phyloP scores from a whole-genome alignment of 2,113 vertebrate genomes.

The Hemicordylus capensis region DNA sequence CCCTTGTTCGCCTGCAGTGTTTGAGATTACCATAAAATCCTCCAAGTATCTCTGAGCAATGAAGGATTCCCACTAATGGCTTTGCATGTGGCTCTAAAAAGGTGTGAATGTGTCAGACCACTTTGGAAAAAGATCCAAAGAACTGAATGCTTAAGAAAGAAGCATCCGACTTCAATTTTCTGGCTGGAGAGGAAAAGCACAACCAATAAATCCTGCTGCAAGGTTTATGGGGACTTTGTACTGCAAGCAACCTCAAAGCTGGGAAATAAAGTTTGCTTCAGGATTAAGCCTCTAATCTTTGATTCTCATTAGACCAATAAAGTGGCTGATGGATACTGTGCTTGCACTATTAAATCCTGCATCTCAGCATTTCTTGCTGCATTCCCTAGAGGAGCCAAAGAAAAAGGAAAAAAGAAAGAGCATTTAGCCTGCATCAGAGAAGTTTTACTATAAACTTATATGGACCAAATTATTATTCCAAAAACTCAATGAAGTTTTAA shows the following conservation, averaged over 20 bases:
- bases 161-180: conserved; percentile 43
- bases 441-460: background rate
- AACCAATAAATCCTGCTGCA: conserved; percentile 16
- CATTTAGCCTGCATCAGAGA: conserved; percentile 2
- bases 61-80: too few species aligned
- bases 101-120: background rate
- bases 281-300: conserved; percentile 58
- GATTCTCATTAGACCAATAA: conserved; percentile 55
- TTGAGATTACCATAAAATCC: too few species aligned
- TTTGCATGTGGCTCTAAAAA: too few species aligned
- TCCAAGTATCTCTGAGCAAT: too few species aligned
- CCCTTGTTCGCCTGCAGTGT: too few species aligned
- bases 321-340: conserved; percentile 20
- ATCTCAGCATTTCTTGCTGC: background rate
- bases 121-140: conserved; percentile 46
- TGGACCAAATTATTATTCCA: conserved; percentile 23
- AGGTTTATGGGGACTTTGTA: conserved; percentile 52
- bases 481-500: background rate
- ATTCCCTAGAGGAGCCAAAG: conserved; percentile 2
- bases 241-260: conserved; percentile 57
- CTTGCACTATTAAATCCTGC: conserved; percentile 29
- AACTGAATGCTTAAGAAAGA: conserved; percentile 4
- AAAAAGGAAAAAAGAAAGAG: background rate
- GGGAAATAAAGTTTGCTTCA: conserved; percentile 64
- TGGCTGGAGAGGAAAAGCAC: conserved; percentile 45